Percentiles rank a stretch among this genome's conserved stretches.
Evolutionary conservation across 2,888 invertebrate species (phyloP).

Genomic region (Ophioninae sp.): DNA sequence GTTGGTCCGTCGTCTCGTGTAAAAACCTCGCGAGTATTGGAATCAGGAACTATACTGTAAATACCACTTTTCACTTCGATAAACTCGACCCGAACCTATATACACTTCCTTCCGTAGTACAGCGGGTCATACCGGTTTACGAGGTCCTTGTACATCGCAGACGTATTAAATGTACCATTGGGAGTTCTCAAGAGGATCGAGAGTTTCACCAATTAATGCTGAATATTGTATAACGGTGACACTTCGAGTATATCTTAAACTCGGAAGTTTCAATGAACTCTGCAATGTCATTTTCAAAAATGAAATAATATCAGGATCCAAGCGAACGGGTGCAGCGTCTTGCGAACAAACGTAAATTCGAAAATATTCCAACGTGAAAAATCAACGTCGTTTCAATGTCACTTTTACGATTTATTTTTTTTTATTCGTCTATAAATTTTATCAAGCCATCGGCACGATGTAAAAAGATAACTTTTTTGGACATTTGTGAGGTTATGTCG

Average conservation of each 20-base stretch:
- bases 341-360: background rate
- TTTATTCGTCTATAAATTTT: too few relatives aligned
- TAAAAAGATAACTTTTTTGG: too few relatives aligned
- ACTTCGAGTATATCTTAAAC: background rate
- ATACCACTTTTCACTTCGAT: conserved; percentile 1
- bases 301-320: background rate
- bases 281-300: background rate
- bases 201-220: background rate
- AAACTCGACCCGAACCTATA: background rate
- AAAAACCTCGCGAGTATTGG: background rate
- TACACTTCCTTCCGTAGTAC: background rate
- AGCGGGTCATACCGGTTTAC: background rate
- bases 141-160: background rate
- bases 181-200: background rate
- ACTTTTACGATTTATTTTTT: too few relatives aligned
- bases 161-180: background rate
- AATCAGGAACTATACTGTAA: conserved; percentile 1
- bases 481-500: too few relatives aligned
- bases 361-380: too few relatives aligned
- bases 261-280: background rate
- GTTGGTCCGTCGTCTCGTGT: conserved; percentile 8
- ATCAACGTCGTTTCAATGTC: too few relatives aligned
- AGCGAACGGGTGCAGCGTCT: background rate
- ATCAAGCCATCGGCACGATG: too few relatives aligned
- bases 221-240: background rate